Percentiles rank a stretch among this genome's conserved stretches.
These are phyloP conservation scores for Synergus itoensis DNA, from an alignment of 2,888 invertebrate genomes.

Conservation along the genomic window DNA sequence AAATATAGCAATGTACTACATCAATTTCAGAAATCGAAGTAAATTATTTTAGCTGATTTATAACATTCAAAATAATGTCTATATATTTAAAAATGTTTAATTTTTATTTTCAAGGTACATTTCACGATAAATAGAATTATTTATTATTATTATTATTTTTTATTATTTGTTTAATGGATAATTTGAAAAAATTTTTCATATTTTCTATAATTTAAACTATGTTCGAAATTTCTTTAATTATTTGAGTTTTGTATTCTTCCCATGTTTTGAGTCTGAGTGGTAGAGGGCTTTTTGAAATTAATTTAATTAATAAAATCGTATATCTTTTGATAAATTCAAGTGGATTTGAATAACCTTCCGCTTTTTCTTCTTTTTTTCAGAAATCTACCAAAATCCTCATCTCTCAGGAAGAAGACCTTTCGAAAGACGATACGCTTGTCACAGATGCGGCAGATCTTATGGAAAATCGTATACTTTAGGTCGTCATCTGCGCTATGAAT, in stretches of 20 bases:
- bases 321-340: neutral
- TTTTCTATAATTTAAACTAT: too few relatives aligned
- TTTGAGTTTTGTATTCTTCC: neutral
- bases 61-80: neutral
- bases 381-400: neutral
- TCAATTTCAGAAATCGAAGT: neutral
- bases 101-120: neutral
- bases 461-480: conserved; percentile 83
- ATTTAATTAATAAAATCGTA: neutral
- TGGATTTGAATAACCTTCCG: neutral
- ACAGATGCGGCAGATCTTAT: conserved; percentile 69
- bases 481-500: conserved; percentile 75
- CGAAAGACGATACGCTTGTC: conserved; percentile 52
- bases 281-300: neutral
- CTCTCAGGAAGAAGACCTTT: neutral
- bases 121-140: too few relatives aligned
- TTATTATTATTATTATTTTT: too few relatives aligned
- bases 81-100: neutral
- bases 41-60: neutral
- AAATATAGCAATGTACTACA: neutral
- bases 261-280: neutral
- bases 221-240: neutral
- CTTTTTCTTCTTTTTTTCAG: conserved; percentile 24
- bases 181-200: neutral
- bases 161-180: neutral